Conservation (phyloP, 2,113 vertebrate species). For the Isichthys henryi region DNA sequence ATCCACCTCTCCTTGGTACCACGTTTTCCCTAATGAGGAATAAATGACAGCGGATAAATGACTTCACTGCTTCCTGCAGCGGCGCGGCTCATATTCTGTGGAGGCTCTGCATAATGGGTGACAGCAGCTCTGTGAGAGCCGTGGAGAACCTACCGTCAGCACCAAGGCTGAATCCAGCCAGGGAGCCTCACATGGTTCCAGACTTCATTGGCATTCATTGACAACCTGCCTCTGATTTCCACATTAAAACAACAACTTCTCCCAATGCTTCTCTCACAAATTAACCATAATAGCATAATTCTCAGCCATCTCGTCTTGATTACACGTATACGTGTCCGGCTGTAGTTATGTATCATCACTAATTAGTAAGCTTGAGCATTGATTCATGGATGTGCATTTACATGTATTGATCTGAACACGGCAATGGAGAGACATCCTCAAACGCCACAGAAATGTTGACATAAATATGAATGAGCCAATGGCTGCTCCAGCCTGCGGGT, state of each 20-base stretch:
- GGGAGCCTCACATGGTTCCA: background rate
- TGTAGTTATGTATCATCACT: background rate
- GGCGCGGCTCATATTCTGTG: constrained; percentile 1
- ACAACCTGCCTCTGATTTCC: background rate
- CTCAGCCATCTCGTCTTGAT: background rate
- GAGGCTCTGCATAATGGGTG: background rate
- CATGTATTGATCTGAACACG: background rate
- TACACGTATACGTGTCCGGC: background rate
- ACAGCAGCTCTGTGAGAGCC: background rate
- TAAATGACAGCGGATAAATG: constrained; percentile 13
- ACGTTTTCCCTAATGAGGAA: constrained; percentile 5
- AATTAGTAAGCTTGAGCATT: background rate
- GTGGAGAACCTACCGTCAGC: background rate
- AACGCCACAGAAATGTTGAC: background rate
- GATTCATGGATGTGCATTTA: background rate
- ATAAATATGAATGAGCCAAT: background rate
- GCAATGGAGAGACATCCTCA: background rate
- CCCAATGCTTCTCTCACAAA: background rate
- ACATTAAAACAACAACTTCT: background rate
- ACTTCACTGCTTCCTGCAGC: constrained; percentile 8
- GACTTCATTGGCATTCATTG: background rate
- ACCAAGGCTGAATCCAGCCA: background rate
- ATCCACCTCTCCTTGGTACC: constrained; percentile 18
- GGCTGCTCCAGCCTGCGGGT: background rate
- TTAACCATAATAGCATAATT: background rate